phyloP scores from a whole-genome alignment of 1,140 invertebrate genomes.

The Saccostrea echinata region DNA sequence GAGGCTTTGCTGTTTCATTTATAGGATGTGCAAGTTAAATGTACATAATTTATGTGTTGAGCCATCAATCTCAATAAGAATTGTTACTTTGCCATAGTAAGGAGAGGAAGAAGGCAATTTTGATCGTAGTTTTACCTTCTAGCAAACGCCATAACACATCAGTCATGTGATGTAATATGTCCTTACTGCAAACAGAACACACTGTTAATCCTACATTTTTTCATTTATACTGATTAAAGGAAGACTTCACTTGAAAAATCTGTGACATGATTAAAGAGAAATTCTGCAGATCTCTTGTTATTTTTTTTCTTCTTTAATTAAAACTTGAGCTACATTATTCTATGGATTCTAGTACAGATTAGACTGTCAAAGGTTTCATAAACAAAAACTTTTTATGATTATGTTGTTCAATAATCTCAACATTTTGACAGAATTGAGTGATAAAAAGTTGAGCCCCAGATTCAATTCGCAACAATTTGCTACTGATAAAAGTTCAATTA shows the following conservation, averaged over 20 bases:
- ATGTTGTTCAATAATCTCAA: not conserved
- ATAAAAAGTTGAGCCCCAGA: not conserved
- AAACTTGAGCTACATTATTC: too few species aligned
- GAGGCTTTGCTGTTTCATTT: not conserved
- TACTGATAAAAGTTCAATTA: too few species aligned
- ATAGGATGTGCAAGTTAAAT: constrained; percentile 29
- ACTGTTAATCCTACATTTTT: not conserved
- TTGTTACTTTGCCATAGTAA: not conserved
- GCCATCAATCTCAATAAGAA: not conserved
- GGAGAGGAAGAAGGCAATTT: constrained; percentile 10
- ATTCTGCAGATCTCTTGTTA: not conserved
- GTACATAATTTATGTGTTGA: not conserved
- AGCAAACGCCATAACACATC: constrained; percentile 16
- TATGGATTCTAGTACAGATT: too few species aligned
- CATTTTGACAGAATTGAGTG: not conserved
- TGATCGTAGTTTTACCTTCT: not conserved
- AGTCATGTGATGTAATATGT: constrained; percentile 5
- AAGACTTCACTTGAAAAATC: constrained; percentile 1
- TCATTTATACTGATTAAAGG: constrained; percentile 30
- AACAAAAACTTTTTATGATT: not conserved
- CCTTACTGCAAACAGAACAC: not conserved
- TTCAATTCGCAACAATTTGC: too few species aligned
- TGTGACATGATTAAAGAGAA: constrained; percentile 1
- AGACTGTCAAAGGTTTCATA: not conserved
- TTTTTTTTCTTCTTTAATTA: too few species aligned